These are phyloP conservation scores for Tetramorium alpestre DNA, from an alignment of 1,140 invertebrate species.

Conservation along the genomic window DNA sequence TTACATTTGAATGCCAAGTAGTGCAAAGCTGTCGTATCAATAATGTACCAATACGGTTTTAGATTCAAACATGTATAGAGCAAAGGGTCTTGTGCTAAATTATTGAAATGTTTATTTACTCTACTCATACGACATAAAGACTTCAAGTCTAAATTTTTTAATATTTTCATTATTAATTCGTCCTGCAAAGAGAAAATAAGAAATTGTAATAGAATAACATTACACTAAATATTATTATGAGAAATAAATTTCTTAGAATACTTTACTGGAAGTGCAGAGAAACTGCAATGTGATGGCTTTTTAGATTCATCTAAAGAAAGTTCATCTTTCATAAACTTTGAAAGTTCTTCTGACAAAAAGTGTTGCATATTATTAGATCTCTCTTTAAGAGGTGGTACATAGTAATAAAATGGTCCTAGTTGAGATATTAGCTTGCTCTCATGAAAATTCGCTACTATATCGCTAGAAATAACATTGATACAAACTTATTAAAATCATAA, in stretches of 20 bases:
- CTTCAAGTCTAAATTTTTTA: slow-evolving; percentile 92
- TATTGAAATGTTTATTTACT: slow-evolving; percentile 91
- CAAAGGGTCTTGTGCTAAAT: slow-evolving; percentile 91
- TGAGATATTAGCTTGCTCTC: slow-evolving; percentile 81
- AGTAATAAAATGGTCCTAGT: slow-evolving; percentile 80
- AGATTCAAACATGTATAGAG: slow-evolving; percentile 93
- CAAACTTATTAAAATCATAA: slow-evolving; percentile 35
- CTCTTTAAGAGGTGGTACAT: slow-evolving; percentile 83
- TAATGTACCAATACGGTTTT: slow-evolving; percentile 90
- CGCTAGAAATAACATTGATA: slow-evolving; percentile 75
- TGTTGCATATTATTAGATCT: slow-evolving; percentile 82
- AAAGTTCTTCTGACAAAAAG: slow-evolving; percentile 84
- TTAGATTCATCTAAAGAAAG: slow-evolving; percentile 68
- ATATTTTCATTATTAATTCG: slow-evolving; percentile 91
- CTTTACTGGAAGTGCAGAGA: slow-evolving; percentile 83
- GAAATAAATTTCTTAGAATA: neutral
- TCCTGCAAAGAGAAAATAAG: slow-evolving; percentile 85
- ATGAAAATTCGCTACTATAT: slow-evolving; percentile 80
- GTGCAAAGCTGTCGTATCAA: slow-evolving; percentile 86
- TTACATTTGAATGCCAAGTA: slow-evolving; percentile 87
- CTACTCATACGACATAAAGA: slow-evolving; percentile 91
- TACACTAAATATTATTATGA: slow-evolving; percentile 37
- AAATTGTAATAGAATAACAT: neutral
- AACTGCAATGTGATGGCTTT: slow-evolving; percentile 78
- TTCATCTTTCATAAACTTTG: slow-evolving; percentile 81